Evolutionary conservation across 2,888 invertebrate species (phyloP), one percentile per base, ranked within the genome.

Genomic region (Drosophila mimica): DNA sequence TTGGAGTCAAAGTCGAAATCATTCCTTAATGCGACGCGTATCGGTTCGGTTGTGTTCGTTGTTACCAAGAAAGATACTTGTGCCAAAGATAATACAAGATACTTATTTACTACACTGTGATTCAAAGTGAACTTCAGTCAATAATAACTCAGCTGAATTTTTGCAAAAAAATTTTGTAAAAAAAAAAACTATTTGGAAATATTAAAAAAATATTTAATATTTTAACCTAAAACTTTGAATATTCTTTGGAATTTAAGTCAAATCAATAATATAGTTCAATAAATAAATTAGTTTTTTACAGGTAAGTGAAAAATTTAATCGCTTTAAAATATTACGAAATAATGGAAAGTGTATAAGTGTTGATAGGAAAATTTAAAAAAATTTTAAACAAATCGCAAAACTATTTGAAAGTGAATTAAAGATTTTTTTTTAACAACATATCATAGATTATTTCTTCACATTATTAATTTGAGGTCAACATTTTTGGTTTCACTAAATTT

Each of bases 21-120:
- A 92, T 92, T 92, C 83, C 89, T 92, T 83, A 91, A 91, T 89
- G 88, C 90, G 91, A 91, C 88, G 91, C 88, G 89, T 88, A 79
- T 88, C 89, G 85, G 85, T 86, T 83, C 91, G 91, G 91, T 84
- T 89, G 89, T 91, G 79, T 84, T 61, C 74, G 30, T 59, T 71
- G 43, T 30, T 43, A 38, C 57, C 17, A 51, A 53, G n/a, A 11
- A 62, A 57, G 56, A 52, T 28, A 25, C 60, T 61, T 56, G 25
- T 61, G 54, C 56, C 28, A 64, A 56, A 48, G 48, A 66, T 69
- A 68, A 69, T 53, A 54, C 60, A 68, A 43, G 40, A 40, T 46
- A 34, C 52, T 43, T 40, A 17, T 30, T 33, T 52, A 38, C n/a
- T n/a, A 33, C 40, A 59, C 43, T 40, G 52, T 49, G 56, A 46